These are phyloP conservation scores for Deroplatys truncata DNA, from an alignment of 2,888 invertebrate genomes.

Conservation along the genomic window DNA sequence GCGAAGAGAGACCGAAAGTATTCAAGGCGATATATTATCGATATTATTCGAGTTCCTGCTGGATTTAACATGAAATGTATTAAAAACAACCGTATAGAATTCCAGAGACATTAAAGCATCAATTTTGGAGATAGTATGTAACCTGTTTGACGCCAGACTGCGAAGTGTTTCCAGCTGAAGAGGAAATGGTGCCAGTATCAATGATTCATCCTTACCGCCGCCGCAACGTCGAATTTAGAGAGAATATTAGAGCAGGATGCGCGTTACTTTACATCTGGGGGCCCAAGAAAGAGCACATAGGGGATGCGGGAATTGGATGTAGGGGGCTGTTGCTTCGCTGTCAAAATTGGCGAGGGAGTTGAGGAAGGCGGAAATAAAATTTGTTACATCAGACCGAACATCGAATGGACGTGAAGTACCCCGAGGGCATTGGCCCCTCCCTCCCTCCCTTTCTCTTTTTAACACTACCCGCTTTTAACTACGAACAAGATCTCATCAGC, in stretches of 20 bases:
- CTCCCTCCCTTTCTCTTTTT: slow-evolving; percentile 18
- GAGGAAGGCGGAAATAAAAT: slow-evolving; percentile 13
- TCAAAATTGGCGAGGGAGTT: slow-evolving; percentile 12
- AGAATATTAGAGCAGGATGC: background rate
- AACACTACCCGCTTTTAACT: slow-evolving; percentile 23
- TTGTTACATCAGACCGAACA: slow-evolving; percentile 25
- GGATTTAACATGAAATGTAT: no score
- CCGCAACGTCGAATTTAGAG: background rate
- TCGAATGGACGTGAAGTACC: slow-evolving; percentile 20
- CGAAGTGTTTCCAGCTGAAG: background rate
- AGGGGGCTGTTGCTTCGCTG: background rate
- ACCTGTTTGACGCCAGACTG: background rate
- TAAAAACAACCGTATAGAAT: no score
- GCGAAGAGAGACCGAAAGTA: no score
- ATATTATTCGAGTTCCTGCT: no score
- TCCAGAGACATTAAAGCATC: no score
- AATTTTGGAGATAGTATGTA: background rate
- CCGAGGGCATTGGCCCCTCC: slow-evolving; percentile 7
- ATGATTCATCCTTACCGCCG: background rate
- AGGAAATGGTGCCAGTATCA: background rate
- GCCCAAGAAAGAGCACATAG: background rate
- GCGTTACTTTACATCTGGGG: background rate
- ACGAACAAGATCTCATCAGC: slow-evolving; percentile 25
- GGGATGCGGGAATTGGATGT: background rate
- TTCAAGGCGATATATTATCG: no score